Evolutionary conservation across 2,888 invertebrate genomes (phyloP), one percentile per base, ranked within the genome.

Genomic region (Laspeyria flexula): DNA sequence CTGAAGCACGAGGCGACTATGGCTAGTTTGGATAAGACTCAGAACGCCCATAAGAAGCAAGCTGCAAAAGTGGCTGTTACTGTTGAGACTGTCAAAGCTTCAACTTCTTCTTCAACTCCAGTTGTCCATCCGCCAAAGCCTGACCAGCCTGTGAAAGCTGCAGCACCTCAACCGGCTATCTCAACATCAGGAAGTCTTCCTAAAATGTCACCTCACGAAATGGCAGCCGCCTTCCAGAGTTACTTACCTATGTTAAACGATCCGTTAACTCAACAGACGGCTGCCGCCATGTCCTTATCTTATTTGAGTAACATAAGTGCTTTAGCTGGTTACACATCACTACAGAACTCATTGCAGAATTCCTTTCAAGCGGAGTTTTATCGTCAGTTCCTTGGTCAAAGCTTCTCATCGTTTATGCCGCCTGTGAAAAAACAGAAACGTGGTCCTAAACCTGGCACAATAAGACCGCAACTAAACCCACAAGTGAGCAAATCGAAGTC

Each of bases 1-100:
- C 90, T 94, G 53, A 95, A 94, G 77, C 92, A 94, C 45, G 90
- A 93, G 54, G 90, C 93, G 3, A 91, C 86, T 1, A 76, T 81
- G 49, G 85, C 86, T 0, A 83, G 79, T 66, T 57, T 85, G 41
- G 88, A 89, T 40, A 90, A 88, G 56, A 81, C 62, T 51, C 86
- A 88, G 55, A 86, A 77, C 44, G 71, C 75, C n/a, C 88, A 85
- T 59, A 90, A 87, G 71, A 89, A 86, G 56, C 88, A 85, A 60
- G 65, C 72, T 1, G 60, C 78, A 1, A 90, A 86, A 67, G 62
- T 72, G 4, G 71, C 69, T 15, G 82, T 83, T 12, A 59, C 50
- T 16, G 35, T 67, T 10, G 85, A 85, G 18, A 62, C 52, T 25
- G 44, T 69, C 0, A 86, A 86, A 62, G 39, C 63, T 11, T 37